phyloP scores from a whole-genome alignment of 2,113 vertebrate genomes.

The Elachura formosa region DNA sequence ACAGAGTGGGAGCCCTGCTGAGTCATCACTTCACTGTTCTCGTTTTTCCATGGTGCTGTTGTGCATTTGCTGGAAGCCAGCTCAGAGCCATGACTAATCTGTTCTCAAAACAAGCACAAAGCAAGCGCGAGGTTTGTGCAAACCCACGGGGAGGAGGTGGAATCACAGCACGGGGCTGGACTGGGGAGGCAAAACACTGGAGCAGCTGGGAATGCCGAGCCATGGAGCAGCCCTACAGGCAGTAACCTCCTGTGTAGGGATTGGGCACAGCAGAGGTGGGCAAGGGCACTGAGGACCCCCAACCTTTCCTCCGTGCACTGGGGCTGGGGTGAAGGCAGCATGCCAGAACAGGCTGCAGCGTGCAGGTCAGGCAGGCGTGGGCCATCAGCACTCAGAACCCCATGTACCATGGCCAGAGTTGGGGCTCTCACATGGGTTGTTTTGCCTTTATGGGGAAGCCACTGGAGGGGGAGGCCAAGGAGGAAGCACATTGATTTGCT shows the following conservation, averaged over 20 bases:
- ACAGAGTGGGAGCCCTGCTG: conserved; percentile 29
- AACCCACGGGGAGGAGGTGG: conserved; percentile 28
- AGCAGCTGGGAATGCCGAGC: background rate
- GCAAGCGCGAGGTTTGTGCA: conserved; percentile 50
- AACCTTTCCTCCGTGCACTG: accelerated
- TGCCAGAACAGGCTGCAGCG: background rate
- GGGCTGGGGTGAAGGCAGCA: background rate
- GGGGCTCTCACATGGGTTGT: background rate
- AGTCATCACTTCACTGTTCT: conserved; percentile 57
- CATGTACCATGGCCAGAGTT: accelerated
- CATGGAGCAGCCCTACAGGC: background rate
- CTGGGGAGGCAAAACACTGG: background rate
- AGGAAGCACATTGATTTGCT: conserved; percentile 47
- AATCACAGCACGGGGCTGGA: background rate
- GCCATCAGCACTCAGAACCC: background rate
- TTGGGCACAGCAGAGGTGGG: background rate
- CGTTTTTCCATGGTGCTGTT: conserved; percentile 61
- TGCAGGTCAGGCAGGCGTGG: background rate
- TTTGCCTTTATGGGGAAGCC: background rate
- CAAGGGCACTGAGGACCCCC: background rate
- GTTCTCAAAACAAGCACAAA: conserved; percentile 66
- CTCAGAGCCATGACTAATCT: conserved; percentile 64
- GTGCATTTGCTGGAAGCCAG: conserved; percentile 65
- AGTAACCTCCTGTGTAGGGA: background rate
- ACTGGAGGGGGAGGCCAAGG: background rate